A percentile compares a stretch with the other conserved stretches of the same genome.
Evolutionary conservation across 2,797 vertebrate species (phyloP).

Genomic region (Pogoniulus pusillus): DNA sequence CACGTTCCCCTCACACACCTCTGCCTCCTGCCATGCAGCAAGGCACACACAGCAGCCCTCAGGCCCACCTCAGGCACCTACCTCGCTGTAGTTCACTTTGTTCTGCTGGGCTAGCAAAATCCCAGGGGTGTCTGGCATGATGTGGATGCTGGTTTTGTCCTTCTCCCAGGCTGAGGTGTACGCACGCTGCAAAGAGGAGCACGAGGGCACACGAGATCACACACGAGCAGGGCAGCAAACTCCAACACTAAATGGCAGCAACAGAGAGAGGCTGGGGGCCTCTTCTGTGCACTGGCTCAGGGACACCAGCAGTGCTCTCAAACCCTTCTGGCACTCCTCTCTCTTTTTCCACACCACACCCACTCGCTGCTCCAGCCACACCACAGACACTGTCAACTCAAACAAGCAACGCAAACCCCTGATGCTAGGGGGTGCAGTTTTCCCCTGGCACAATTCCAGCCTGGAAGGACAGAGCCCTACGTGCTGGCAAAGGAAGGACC

Average conservation of each 20-base stretch:
- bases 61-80: constrained; percentile 9
- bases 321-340: rapidly evolving
- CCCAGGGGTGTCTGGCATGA: constrained; percentile 87
- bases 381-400: rapidly evolving
- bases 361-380: not conserved
- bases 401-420: not conserved
- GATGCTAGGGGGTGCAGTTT: rapidly evolving
- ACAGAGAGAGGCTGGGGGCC: rapidly evolving
- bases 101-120: constrained; percentile 85
- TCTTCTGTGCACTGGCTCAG: rapidly evolving
- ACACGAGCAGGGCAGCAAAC: not conserved
- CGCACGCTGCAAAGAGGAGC: constrained; percentile 51
- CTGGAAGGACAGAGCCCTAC: too few species aligned
- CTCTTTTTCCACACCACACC: rapidly evolving
- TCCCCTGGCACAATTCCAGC: rapidly evolving
- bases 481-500: too few species aligned
- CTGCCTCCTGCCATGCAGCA: rapidly evolving
- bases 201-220: rapidly evolving
- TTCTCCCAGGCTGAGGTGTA: constrained; percentile 84
- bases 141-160: constrained; percentile 82
- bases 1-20: not conserved
- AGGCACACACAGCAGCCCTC: rapidly evolving
- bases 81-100: constrained; percentile 83
- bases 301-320: rapidly evolving
- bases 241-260: rapidly evolving